Conservation (phyloP, 2,888 invertebrate genomes). For the Alloscopus bannaensis region DNA sequence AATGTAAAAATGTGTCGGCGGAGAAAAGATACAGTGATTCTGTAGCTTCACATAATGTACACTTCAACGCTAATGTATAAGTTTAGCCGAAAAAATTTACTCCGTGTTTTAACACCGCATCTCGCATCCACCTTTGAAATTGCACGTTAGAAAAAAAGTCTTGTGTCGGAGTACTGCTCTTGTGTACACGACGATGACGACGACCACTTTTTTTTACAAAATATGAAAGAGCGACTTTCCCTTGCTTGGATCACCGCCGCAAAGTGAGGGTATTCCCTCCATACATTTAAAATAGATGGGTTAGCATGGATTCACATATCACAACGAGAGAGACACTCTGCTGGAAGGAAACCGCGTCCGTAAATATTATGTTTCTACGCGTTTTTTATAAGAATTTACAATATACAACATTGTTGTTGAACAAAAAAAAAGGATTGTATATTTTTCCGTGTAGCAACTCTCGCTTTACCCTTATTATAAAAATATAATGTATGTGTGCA, state of each 20-base stretch:
- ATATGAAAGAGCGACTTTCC: too few relatives aligned
- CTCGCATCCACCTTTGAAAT: too few relatives aligned
- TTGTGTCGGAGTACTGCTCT: too few relatives aligned
- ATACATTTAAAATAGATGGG: conserved; percentile 31
- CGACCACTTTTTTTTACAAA: too few relatives aligned
- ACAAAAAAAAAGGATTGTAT: neutral
- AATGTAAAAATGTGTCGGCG: neutral
- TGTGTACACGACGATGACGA: too few relatives aligned
- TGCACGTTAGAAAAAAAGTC: too few relatives aligned
- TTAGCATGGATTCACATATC: conserved; percentile 24
- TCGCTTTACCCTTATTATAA: neutral
- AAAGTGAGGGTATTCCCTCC: conserved; percentile 10
- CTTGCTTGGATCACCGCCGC: neutral
- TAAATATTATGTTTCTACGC: conserved; percentile 14
- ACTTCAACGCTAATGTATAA: too few relatives aligned
- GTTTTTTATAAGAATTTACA: neutral
- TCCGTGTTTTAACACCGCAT: too few relatives aligned
- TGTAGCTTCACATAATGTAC: too few relatives aligned
- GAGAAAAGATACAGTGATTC: neutral
- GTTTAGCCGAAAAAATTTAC: too few relatives aligned
- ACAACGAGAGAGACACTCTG: neutral
- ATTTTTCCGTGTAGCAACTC: neutral
- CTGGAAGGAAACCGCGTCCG: neutral
- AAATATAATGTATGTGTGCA: neutral
- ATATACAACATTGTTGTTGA: neutral